These are phyloP conservation scores for Lordiphosa collinella DNA, from an alignment of 1,140 invertebrate species.

Conservation along the genomic window DNA sequence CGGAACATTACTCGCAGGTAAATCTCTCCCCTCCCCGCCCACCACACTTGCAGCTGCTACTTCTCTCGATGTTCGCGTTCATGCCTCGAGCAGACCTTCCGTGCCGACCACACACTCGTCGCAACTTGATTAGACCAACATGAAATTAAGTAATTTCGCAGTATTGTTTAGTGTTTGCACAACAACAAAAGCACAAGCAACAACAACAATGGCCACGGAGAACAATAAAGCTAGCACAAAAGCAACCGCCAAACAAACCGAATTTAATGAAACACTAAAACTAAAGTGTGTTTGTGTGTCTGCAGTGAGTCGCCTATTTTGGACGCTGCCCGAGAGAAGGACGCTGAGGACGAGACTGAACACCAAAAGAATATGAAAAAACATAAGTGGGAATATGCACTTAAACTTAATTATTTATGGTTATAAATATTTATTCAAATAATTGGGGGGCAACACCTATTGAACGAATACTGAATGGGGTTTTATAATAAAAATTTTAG, in stretches of 20 bases:
- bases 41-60: neutral
- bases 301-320: slow-evolving; percentile 16
- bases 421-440: too few relatives aligned
- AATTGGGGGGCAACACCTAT: too few relatives aligned
- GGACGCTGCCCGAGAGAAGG: neutral
- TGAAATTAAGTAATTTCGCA: slow-evolving; percentile 72
- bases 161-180: slow-evolving; percentile 61
- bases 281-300: slow-evolving; percentile 15
- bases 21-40: slow-evolving; percentile 1
- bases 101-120: slow-evolving; percentile 43
- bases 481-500: too few relatives aligned
- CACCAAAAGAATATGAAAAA: too few relatives aligned
- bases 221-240: slow-evolving; percentile 29
- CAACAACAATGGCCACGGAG: slow-evolving; percentile 39
- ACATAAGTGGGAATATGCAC: too few relatives aligned
- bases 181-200: slow-evolving; percentile 12
- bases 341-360: neutral
- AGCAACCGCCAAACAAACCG: slow-evolving; percentile 46
- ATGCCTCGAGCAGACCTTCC: slow-evolving; percentile 43
- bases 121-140: slow-evolving; percentile 76
- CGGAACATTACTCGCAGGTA: slow-evolving; percentile 37
- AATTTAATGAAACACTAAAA: slow-evolving; percentile 53
- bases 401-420: slow-evolving; percentile 2
- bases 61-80: slow-evolving; percentile 42
- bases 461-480: too few relatives aligned